Percentiles rank a stretch among this genome's conserved stretches.
Evolutionary conservation across 1,140 invertebrate genomes (phyloP).

Genomic region (Antheraea pernyi): DNA sequence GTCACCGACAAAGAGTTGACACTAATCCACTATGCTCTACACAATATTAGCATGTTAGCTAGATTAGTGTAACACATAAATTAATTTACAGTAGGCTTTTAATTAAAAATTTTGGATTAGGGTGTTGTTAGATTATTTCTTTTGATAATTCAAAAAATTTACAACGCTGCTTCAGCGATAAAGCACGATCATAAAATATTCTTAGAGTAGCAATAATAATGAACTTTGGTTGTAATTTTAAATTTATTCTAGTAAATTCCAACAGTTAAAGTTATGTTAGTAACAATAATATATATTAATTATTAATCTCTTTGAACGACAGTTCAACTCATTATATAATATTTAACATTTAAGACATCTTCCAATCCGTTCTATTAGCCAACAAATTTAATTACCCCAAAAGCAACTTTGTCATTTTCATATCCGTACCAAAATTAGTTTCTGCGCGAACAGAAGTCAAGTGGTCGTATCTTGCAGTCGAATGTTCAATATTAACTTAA

Average conservation of each 20-base stretch:
- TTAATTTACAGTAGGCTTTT: not conserved
- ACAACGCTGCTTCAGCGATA: not conserved
- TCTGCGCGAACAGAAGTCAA: conserved; percentile 40
- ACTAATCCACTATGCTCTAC: not conserved
- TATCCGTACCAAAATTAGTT: conserved; percentile 53
- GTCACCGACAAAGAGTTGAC: not conserved
- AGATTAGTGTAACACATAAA: not conserved
- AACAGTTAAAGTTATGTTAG: not conserved
- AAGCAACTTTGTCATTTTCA: conserved; percentile 47
- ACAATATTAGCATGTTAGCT: not conserved
- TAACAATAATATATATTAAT: not conserved
- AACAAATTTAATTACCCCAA: not conserved
- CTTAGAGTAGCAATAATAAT: conserved; percentile 23
- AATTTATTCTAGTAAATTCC: not conserved
- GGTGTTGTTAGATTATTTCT: not conserved
- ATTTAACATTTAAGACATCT: too few relatives aligned
- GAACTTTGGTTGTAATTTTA: not conserved
- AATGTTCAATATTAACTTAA: conserved; percentile 56
- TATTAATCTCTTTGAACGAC: not conserved
- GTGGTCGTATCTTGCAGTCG: conserved; percentile 57
- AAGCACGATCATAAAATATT: not conserved
- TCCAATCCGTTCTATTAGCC: not conserved
- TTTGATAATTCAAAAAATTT: not conserved
- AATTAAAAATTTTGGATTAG: not conserved
- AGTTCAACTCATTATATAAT: too few relatives aligned